A percentile compares a stretch with the other conserved stretches of the same genome.
Evolutionary conservation across 2,113 vertebrate species (phyloP).

Genomic region (Paramormyrops kingsleyae): DNA sequence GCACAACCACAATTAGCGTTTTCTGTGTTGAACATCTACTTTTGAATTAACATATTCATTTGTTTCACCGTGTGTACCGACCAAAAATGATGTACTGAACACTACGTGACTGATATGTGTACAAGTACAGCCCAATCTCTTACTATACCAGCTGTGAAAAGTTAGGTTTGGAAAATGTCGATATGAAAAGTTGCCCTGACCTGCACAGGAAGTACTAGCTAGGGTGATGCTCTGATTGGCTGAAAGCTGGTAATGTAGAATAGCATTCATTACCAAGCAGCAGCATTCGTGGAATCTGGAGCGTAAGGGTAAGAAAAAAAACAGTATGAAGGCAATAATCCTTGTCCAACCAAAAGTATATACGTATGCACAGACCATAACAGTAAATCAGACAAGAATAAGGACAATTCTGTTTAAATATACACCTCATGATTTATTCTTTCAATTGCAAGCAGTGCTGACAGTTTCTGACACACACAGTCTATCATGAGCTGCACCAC

Average conservation of each 20-base stretch:
- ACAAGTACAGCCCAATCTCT: not conserved
- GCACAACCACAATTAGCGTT: not conserved
- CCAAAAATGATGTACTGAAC: not conserved
- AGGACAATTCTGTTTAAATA: not conserved
- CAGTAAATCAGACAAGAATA: not conserved
- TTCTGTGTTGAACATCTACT: not conserved
- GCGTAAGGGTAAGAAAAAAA: not conserved
- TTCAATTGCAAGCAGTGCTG: not conserved
- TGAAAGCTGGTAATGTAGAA: not conserved
- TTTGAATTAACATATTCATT: not conserved
- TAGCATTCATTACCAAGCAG: not conserved
- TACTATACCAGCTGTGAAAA: not conserved
- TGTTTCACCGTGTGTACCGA: not conserved
- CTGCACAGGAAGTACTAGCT: not conserved
- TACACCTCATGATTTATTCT: not conserved
- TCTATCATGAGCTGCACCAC: not conserved
- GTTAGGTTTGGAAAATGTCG: not conserved
- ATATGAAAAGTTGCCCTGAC: not conserved
- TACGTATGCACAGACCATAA: not conserved
- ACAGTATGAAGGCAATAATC: not conserved
- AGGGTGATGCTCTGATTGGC: not conserved
- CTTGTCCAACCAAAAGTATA: not conserved
- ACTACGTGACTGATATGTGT: not conserved
- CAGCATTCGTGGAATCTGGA: not conserved
- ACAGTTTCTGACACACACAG: not conserved